phyloP scores from a whole-genome alignment of 2,797 vertebrate genomes.

The Mormyrus hasselquistii region DNA sequence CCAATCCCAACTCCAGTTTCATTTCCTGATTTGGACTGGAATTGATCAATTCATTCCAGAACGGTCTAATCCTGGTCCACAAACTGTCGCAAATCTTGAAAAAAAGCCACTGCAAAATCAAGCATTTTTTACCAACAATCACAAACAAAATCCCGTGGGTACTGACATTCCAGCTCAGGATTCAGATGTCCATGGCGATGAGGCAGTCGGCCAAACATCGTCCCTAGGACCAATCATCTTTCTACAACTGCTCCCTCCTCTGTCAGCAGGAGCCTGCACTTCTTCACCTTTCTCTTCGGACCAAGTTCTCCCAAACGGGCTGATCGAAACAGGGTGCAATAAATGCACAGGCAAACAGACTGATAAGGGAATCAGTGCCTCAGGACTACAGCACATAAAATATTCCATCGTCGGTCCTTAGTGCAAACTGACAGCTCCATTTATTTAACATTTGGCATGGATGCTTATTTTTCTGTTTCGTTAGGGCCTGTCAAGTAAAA shows the following conservation, averaged over 20 bases:
- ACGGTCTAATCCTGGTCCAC: background rate
- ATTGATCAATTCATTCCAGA: background rate
- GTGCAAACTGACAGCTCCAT: background rate
- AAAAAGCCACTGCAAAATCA: background rate
- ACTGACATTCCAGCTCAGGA: background rate
- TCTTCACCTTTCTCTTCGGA: background rate
- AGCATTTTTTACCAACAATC: background rate
- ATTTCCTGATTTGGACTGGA: background rate
- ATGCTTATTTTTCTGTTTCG: background rate
- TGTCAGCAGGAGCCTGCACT: background rate
- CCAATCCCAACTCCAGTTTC: background rate
- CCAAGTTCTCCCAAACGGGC: background rate
- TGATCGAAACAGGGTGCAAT: background rate
- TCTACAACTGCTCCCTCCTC: background rate
- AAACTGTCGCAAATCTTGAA: background rate
- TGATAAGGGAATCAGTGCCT: background rate
- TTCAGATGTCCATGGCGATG: background rate
- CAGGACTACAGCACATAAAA: background rate
- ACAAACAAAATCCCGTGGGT: background rate
- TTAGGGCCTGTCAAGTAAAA: background rate
- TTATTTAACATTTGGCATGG: background rate
- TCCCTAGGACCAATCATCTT: background rate
- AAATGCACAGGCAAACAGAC: background rate
- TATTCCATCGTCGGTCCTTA: background rate
- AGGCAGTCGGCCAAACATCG: background rate